Conservation (phyloP, 1,140 invertebrate genomes). For the Littorina saxatilis region DNA sequence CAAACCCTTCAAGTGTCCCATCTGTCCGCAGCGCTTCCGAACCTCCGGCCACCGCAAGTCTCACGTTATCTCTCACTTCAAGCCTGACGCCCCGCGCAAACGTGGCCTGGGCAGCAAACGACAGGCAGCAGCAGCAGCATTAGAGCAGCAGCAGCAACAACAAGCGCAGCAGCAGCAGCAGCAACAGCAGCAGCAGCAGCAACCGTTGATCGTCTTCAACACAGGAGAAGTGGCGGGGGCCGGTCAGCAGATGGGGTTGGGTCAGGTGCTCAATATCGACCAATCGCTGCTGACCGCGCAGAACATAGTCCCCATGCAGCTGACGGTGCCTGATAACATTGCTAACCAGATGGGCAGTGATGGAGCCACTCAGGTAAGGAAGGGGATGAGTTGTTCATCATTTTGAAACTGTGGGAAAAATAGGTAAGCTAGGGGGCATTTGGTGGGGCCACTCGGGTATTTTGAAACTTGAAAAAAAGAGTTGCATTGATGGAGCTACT, state of each 20-base stretch:
- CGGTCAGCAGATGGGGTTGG: constrained; percentile 29
- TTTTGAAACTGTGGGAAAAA: too few species aligned
- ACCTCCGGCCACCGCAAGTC: constrained; percentile 77
- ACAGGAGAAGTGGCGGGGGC: constrained; percentile 1
- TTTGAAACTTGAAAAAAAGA: too few species aligned
- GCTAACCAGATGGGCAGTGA: constrained; percentile 50
- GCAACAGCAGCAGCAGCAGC: constrained; percentile 30
- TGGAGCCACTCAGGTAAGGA: constrained; percentile 15
- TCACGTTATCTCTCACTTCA: constrained; percentile 76
- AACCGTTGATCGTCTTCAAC: constrained; percentile 30
- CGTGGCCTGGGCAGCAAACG: constrained; percentile 36
- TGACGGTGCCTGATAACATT: constrained; percentile 59
- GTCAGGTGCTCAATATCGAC: constrained; percentile 72
- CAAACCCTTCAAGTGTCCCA: constrained; percentile 82
- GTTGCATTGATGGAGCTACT: too few species aligned
- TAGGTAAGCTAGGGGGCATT: too few species aligned
- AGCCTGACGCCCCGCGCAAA: constrained; percentile 61
- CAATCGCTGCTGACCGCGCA: constrained; percentile 60
- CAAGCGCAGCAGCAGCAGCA: constrained; percentile 49
- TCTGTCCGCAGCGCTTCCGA: constrained; percentile 82
- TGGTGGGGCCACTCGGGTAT: too few species aligned
- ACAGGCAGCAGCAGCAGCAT: neutral
- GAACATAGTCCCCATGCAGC: constrained; percentile 67
- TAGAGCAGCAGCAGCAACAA: constrained; percentile 30
- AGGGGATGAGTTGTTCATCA: neutral